Evolutionary conservation across 2,113 vertebrate genomes (phyloP), one percentile per base, ranked within the genome.

Genomic region (Hemibagrus wyckioides): DNA sequence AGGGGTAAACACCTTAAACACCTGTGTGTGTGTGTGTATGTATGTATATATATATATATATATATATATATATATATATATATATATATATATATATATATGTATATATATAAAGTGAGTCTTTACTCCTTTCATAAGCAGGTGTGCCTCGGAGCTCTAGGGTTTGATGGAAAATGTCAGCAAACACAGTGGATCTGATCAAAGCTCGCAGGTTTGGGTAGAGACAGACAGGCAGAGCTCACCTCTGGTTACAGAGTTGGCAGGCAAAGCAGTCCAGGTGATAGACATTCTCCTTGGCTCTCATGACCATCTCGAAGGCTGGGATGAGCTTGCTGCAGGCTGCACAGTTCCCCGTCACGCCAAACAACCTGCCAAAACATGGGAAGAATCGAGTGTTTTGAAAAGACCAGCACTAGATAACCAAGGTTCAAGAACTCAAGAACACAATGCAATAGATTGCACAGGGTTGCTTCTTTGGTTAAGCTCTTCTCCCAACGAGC

Each of bases 231-330:
- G 52, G 80, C 86, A 25, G 56, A 28, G 75, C 96, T 95, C 93
- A 99, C 98, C 98, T 98, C 93, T 99, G 98, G 94, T 99, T 99
- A 92, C 98, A 99, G 93, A 99, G 98, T 92, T 99, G 98, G 93
- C 98, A 99, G 2, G 98, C 98, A 80, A 99, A 99, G 93, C 98
- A 99, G 95, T 99, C 98, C 94, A 99, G 95, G 94, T 99, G 98
- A 94, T 99, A 99, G 91, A 99, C 98, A 15, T 99, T 99, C 93
- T 99, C 98, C 94, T 99, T 99, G 83, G 98, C 98, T 36, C 98
- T 95, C 98, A 99, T 99, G 89, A 99, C 98, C 98, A 99, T 99
- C 95, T 99, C 98, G 87, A 99, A 99, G 90, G 98, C 98, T 30
- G 98, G 98, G 89, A 99, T 99, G 88, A 99, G 97, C 91, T 99